Conservation (phyloP, 2,888 invertebrate genomes). For the Eubasilissa splendida region DNA sequence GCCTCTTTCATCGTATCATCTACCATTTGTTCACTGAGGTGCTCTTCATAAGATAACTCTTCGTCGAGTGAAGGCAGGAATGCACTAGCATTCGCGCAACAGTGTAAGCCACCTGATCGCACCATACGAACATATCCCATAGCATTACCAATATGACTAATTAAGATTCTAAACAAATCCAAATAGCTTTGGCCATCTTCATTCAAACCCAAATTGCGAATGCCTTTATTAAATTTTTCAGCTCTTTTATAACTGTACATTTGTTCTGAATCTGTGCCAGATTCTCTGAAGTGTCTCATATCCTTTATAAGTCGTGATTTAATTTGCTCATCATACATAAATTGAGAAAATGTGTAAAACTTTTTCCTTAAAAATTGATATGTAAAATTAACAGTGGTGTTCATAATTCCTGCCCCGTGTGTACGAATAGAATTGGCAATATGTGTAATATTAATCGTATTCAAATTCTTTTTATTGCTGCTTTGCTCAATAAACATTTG, state of each 20-base stretch:
- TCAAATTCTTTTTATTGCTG: slow-evolving; percentile 93
- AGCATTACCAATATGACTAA: slow-evolving; percentile 96
- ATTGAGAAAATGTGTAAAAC: slow-evolving; percentile 95
- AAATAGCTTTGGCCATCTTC: slow-evolving; percentile 89
- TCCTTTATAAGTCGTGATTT: slow-evolving; percentile 95
- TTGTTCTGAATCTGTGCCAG: slow-evolving; percentile 75
- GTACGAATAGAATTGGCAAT: slow-evolving; percentile 97
- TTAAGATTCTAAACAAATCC: slow-evolving; percentile 92
- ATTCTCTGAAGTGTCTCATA: slow-evolving; percentile 86
- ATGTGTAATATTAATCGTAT: slow-evolving; percentile 95
- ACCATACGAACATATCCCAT: slow-evolving; percentile 97
- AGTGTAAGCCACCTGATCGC: slow-evolving; percentile 93
- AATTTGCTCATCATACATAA: slow-evolving; percentile 97
- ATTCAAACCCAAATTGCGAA: slow-evolving; percentile 88
- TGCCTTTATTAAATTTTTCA: slow-evolving; percentile 93
- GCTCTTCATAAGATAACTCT: slow-evolving; percentile 65
- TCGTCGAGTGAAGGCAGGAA: slow-evolving; percentile 88
- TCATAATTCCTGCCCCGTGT: slow-evolving; percentile 97
- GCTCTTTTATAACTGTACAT: slow-evolving; percentile 92
- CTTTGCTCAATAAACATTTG: slow-evolving; percentile 95
- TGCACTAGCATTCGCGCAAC: slow-evolving; percentile 91
- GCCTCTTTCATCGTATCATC: slow-evolving; percentile 76
- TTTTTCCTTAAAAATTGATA: slow-evolving; percentile 96
- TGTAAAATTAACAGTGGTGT: slow-evolving; percentile 93
- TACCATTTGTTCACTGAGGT: slow-evolving; percentile 75